These are phyloP conservation scores for Eilema sororculum DNA, from an alignment of 2,888 invertebrate species.

Conservation along the genomic window DNA sequence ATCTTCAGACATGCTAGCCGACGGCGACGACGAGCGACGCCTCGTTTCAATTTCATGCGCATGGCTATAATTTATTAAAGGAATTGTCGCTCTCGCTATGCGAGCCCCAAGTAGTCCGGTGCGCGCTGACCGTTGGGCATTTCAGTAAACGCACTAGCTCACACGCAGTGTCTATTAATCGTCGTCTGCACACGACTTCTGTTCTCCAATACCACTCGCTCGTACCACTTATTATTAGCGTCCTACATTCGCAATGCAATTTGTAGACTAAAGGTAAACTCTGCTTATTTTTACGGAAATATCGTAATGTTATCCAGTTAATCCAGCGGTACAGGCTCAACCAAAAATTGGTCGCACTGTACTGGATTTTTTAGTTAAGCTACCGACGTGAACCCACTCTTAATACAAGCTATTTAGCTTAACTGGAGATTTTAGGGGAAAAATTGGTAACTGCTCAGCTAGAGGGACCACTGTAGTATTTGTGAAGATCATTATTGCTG, in stretches of 20 bases:
- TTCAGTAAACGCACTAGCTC: constrained; percentile 24
- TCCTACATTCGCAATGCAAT: background rate
- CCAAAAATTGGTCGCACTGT: background rate
- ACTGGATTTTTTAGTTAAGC: background rate
- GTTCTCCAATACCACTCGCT: constrained; percentile 3
- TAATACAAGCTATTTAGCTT: no score
- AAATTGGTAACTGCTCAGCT: no score
- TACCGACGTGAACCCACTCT: no score
- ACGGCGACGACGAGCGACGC: background rate
- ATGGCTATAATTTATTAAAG: constrained; percentile 24
- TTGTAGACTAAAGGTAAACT: background rate
- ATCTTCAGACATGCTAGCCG: constrained; percentile 10
- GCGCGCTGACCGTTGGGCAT: constrained; percentile 22
- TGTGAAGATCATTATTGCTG: background rate
- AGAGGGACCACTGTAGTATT: no score
- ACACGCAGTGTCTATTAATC: constrained; percentile 17
- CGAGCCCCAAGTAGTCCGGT: constrained; percentile 13
- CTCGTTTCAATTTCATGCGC: background rate
- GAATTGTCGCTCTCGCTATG: constrained; percentile 22
- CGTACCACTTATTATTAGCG: background rate
- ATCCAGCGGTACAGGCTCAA: background rate
- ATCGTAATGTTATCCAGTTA: background rate
- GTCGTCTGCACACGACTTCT: constrained; percentile 6
- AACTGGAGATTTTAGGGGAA: no score
- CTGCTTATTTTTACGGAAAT: background rate